Conservation (phyloP, 2,113 vertebrate species). For the Chitala chitala region DNA sequence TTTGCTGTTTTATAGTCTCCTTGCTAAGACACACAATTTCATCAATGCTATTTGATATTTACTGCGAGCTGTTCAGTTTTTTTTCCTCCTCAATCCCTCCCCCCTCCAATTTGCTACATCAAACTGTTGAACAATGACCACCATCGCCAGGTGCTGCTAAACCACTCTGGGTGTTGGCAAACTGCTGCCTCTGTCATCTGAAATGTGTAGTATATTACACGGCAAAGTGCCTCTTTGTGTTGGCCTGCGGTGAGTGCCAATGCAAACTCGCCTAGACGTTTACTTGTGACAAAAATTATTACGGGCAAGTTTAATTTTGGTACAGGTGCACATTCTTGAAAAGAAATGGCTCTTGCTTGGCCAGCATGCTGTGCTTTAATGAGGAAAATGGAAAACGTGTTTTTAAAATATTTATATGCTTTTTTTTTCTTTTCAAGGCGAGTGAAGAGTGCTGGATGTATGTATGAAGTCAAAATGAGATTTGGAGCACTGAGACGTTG, state of each 20-base stretch:
- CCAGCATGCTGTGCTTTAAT: background rate
- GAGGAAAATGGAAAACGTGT: background rate
- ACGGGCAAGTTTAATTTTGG: background rate
- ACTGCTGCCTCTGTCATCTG: background rate
- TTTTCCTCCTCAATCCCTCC: no score
- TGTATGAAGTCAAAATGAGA: background rate
- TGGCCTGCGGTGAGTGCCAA: background rate
- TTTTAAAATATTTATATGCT: background rate
- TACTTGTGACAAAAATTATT: constrained; percentile 1
- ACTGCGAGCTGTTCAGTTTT: constrained; percentile 10
- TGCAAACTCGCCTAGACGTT: background rate
- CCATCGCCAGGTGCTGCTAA: background rate
- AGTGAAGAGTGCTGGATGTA: background rate
- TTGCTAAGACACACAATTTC: constrained; percentile 23
- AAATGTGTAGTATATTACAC: background rate
- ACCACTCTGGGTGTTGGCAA: background rate
- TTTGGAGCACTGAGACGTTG: background rate
- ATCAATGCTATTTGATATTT: constrained; percentile 28
- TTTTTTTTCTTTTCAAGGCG: background rate
- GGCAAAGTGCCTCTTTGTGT: background rate
- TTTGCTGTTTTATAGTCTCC: background rate
- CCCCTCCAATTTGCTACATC: no score
- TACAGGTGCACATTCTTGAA: constrained; percentile 5
- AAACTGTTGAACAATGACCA: no score
- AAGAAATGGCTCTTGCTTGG: background rate